Percentiles rank a stretch among this genome's conserved stretches.
These are phyloP conservation scores for Eidolon dupreanum DNA, from an alignment of 2,797 vertebrate genomes.

Conservation along the genomic window DNA sequence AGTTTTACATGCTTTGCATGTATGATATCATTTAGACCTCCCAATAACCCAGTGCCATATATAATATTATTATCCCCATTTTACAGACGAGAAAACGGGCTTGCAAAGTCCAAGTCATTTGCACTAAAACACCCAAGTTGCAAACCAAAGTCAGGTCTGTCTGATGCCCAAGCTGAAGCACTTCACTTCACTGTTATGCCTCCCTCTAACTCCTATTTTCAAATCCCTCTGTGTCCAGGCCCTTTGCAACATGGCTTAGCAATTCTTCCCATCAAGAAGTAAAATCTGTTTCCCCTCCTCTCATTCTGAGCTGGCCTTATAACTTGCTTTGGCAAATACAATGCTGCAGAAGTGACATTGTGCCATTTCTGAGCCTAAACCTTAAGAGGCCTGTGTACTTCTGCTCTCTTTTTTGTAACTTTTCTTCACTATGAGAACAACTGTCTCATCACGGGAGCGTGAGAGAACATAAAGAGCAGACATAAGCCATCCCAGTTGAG, in stretches of 20 bases:
- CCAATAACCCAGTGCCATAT: neutral
- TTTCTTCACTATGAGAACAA: neutral
- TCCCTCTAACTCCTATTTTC: neutral
- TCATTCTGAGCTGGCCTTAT: neutral
- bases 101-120: neutral
- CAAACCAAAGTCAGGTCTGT: neutral
- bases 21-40: neutral
- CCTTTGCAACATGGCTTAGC: neutral
- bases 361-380: neutral
- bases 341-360: neutral
- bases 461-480: neutral
- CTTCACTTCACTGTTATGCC: neutral
- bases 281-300: neutral
- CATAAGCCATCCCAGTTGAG: neutral
- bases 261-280: neutral
- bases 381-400: neutral
- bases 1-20: accelerated
- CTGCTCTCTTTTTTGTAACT: neutral
- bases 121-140: neutral
- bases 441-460: neutral
- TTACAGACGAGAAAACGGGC: neutral
- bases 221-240: no score
- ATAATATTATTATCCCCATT: neutral
- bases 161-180: neutral
- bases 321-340: neutral